phyloP scores from a whole-genome alignment of 2,797 vertebrate genomes.

The Gallinago nigripennis region DNA sequence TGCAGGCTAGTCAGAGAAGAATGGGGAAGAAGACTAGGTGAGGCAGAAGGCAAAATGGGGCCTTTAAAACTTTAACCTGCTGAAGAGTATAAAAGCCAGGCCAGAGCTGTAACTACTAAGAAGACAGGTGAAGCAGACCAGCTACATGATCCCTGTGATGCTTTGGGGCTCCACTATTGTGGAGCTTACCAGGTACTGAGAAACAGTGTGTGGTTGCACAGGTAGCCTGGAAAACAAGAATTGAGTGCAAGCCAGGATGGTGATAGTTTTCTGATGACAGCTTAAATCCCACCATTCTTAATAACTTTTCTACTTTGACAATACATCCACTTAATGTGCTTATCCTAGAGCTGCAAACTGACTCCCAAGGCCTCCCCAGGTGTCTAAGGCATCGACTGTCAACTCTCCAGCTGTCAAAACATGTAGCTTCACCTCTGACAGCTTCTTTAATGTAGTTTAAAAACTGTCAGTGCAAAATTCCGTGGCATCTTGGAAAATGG shows the following conservation, averaged over 20 bases:
- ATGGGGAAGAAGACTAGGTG: background rate
- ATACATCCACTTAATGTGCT: background rate
- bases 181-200: background rate
- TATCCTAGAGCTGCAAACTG: background rate
- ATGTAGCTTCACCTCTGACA: background rate
- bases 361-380: background rate
- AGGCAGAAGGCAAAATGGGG: background rate
- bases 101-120: background rate
- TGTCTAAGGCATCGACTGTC: background rate
- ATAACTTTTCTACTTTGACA: background rate
- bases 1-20: background rate
- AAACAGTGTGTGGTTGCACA: background rate
- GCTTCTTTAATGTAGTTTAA: background rate
- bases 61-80: background rate
- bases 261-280: background rate
- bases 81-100: background rate
- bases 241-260: background rate
- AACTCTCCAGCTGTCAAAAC: conserved; percentile 9
- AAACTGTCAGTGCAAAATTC: background rate
- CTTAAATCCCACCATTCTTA: background rate
- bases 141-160: background rate
- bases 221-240: background rate
- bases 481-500: background rate
- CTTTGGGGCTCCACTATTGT: background rate
- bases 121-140: background rate